These are phyloP conservation scores for Pagetopsis macropterus DNA, from an alignment of 2,797 vertebrate species.

Conservation along the genomic window DNA sequence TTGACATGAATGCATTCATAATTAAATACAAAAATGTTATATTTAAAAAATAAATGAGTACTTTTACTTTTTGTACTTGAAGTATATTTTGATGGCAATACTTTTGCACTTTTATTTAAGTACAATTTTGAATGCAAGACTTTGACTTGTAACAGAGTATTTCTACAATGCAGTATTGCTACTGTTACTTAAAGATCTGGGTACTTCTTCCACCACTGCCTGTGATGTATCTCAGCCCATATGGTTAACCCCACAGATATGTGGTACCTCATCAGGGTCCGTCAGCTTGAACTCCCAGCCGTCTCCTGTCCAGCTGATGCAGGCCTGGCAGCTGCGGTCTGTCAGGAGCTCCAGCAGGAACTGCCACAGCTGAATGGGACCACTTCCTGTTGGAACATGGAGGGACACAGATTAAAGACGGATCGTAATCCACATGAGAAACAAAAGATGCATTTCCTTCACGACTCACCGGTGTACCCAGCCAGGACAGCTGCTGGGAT, in stretches of 20 bases:
- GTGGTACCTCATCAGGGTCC: conserved; percentile 77
- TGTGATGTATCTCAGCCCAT: not conserved
- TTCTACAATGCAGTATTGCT: no score
- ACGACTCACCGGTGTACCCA: conserved; percentile 74
- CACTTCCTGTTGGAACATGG: conserved; percentile 66
- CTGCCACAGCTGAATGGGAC: conserved; percentile 83
- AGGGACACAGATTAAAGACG: not conserved
- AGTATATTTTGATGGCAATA: no score
- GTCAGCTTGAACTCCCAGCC: conserved; percentile 84
- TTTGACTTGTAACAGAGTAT: no score
- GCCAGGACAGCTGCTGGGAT: conserved; percentile 76
- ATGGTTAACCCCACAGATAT: not conserved
- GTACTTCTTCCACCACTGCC: no score
- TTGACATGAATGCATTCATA: no score
- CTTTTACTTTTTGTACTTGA: no score
- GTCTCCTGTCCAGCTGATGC: conserved; percentile 82
- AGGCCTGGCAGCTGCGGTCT: conserved; percentile 78
- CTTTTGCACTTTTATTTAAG: no score
- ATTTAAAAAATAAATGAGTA: no score
- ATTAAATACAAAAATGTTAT: no score
- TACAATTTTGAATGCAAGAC: no score
- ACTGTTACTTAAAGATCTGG: no score
- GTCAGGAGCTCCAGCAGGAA: conserved; percentile 83
- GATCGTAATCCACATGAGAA: not conserved
- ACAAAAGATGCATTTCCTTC: not conserved